Conservation (phyloP, 2,113 vertebrate species). For the Grammomys dolichurus region DNA sequence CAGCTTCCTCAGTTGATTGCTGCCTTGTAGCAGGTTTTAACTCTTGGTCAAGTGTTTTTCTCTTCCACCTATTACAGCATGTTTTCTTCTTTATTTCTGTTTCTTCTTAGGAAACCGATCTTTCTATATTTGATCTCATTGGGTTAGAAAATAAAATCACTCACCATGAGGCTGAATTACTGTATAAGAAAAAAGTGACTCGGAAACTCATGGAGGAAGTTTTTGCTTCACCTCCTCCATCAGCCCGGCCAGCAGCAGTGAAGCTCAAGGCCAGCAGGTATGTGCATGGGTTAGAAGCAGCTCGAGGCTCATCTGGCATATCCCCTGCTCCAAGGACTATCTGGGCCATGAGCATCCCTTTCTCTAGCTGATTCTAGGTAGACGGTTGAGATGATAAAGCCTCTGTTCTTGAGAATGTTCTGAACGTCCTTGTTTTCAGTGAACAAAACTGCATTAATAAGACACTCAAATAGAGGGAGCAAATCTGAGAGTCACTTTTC, state of each 20-base stretch:
- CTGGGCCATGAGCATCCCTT: neutral
- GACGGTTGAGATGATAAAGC: fast-evolving
- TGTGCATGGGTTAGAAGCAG: neutral
- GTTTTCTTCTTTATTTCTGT: neutral
- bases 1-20: neutral
- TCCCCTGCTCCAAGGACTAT: neutral
- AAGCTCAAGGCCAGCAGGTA: slow-evolving; percentile 94
- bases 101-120: slow-evolving; percentile 85
- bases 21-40: neutral
- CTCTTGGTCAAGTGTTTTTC: neutral
- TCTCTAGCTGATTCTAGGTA: neutral
- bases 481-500: neutral
- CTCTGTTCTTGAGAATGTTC: neutral
- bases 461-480: neutral
- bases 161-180: slow-evolving; percentile 88
- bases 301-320: neutral
- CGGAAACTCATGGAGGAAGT: slow-evolving; percentile 93
- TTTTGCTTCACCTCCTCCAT: slow-evolving; percentile 83
- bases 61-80: neutral
- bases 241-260: slow-evolving; percentile 85
- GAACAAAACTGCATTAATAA: neutral
- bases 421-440: fast-evolving
- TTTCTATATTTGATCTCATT: slow-evolving; percentile 90
- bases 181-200: slow-evolving; percentile 89
- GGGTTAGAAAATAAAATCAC: slow-evolving; percentile 89